Percentiles rank a stretch among this genome's conserved stretches.
These are phyloP conservation scores for Cotesia congregata DNA, from an alignment of 2,888 invertebrate genomes.

Conservation along the genomic window DNA sequence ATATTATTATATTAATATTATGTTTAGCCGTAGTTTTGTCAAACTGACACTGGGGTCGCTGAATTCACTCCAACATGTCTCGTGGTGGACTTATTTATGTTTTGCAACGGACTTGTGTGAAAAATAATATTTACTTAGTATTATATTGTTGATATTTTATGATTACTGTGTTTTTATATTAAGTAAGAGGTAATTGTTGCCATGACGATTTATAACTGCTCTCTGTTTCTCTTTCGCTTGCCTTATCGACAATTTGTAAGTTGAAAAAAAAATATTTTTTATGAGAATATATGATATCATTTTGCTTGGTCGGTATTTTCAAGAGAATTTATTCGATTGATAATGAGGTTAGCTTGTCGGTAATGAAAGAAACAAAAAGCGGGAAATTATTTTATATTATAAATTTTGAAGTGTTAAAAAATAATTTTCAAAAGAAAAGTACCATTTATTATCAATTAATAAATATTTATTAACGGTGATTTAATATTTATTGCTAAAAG, in stretches of 20 bases:
- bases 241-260: background rate
- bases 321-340: background rate
- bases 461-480: too few species aligned
- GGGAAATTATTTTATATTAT: too few species aligned
- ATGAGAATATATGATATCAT: too few species aligned
- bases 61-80: background rate
- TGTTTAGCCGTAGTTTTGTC: background rate
- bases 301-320: too few species aligned
- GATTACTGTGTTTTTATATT: background rate
- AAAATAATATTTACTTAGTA: too few species aligned
- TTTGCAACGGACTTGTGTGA: background rate
- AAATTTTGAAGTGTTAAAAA: too few species aligned
- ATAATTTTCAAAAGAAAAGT: too few species aligned
- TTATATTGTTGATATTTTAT: background rate
- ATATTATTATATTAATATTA: background rate
- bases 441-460: too few species aligned
- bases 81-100: background rate
- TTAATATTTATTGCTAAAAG: too few species aligned
- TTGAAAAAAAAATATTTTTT: background rate
- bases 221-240: background rate
- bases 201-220: background rate
- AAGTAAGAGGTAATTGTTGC: background rate
- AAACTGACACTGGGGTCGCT: constrained; percentile 23
- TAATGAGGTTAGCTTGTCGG: background rate
- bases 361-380: background rate